These are phyloP conservation scores for Phoxinus phoxinus DNA, from an alignment of 2,113 vertebrate genomes.

Conservation along the genomic window DNA sequence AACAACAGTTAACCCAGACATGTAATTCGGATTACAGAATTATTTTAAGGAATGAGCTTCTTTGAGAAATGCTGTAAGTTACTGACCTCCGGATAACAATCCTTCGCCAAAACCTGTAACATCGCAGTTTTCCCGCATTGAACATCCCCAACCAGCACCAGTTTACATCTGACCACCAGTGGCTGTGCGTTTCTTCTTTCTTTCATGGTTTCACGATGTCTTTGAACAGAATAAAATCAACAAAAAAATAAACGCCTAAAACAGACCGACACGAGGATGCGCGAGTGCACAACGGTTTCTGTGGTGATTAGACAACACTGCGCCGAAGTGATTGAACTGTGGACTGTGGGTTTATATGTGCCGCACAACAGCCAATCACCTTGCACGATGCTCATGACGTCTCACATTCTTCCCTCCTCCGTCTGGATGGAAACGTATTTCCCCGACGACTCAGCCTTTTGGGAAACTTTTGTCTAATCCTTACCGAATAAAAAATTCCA, in stretches of 20 bases:
- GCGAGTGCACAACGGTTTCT: not conserved
- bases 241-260: not conserved
- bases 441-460: conserved; percentile 12
- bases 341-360: conserved; percentile 74
- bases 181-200: conserved; percentile 88
- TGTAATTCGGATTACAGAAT: not conserved
- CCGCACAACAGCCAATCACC: conserved; percentile 72
- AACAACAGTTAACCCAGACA: not conserved
- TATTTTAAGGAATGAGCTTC: not conserved
- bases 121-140: conserved; percentile 97
- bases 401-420: not conserved
- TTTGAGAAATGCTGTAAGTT: not conserved
- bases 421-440: not conserved
- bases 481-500: not conserved
- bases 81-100: conserved; percentile 95
- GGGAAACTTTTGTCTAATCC: conserved; percentile 38
- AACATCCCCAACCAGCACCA: conserved; percentile 93
- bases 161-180: conserved; percentile 90
- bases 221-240: conserved; percentile 9
- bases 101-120: conserved; percentile 95
- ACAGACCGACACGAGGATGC: not conserved
- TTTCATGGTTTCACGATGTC: conserved; percentile 78
- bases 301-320: not conserved
- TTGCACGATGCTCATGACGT: conserved; percentile 35
- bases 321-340: conserved; percentile 71